Evolutionary conservation across 2,113 vertebrate genomes (phyloP).

Genomic region (Mus pahari): DNA sequence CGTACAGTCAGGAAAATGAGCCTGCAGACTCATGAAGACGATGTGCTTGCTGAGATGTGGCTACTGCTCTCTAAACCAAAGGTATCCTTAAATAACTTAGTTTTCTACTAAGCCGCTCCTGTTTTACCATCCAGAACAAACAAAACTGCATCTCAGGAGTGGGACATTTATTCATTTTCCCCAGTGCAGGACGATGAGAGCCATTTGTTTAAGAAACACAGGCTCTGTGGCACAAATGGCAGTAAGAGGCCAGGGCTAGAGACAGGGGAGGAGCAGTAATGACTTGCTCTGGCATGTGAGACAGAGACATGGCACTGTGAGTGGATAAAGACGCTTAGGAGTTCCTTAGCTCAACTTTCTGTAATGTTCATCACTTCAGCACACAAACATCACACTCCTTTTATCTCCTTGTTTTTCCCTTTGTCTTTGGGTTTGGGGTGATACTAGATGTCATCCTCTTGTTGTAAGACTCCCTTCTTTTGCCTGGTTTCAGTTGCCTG

Average conservation of each 20-base stretch:
- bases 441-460: neutral
- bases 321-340: neutral
- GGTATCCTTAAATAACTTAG: neutral
- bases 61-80: neutral
- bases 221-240: neutral
- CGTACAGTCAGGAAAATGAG: neutral
- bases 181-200: neutral
- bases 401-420: conserved; percentile 29
- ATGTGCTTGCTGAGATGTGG: neutral
- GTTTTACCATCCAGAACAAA: conserved; percentile 40
- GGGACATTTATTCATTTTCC: conserved; percentile 9
- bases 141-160: neutral
- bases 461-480: neutral
- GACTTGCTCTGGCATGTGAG: neutral
- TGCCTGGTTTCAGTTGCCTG: neutral
- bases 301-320: neutral
- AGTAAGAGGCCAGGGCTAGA: neutral
- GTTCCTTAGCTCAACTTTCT: neutral
- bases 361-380: neutral
- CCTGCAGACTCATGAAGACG: neutral
- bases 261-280: neutral
- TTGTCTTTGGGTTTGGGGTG: neutral
- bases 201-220: conserved; percentile 61
- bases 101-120: neutral
- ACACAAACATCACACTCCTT: neutral